Base-by-base conservation (phyloP, 2,888 invertebrate species). In the Byasa hedistus region DNA sequence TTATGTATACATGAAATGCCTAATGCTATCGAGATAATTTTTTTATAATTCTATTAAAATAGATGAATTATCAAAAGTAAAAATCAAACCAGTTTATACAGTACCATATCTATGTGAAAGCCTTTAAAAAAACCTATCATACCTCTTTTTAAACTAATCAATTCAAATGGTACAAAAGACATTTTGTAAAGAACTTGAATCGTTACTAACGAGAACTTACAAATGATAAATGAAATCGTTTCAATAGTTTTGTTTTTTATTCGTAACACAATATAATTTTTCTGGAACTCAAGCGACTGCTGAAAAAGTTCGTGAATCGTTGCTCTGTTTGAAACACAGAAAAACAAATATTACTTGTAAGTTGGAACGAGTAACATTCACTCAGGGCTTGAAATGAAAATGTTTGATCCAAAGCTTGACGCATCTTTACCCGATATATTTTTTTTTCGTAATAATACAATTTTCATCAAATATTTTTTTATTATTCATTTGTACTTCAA, bases 271-370 rank as follows among this genome's bases (percentile, higher is more conserved):
- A 59, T n/a, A 65, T 54, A 12, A 55, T 52, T 44, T 66, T 66
- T 54, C 22, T n/a, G 1, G 17, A 23, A 56, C 64, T 15, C 51
- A 56, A 57, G 57, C 57, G 57, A 65, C 61, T 63, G 52, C 48
- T 65, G 51, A 60, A 66, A 19, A 55, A 62, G 19, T 65, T 64
- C 51, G 54, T 19, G 59, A 68, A 55, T 58, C 32, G 44, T 60
- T 58, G 44, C 62, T 39, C 48, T 54, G n/a, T 52, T 44, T 48
- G 27, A 58, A 66, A 69, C 63, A 64, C 64, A 44, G 56, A 21
- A n/a, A 59, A 69, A 69, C 64, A 63, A 68, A 64, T 57, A 68
- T 68, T 51, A 64, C 65, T 68, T 59, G 21, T 19, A 57, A 70
- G 64, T 65, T 69, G 57, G 57, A 64, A 64, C 57, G 64, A 63